phyloP scores from a whole-genome alignment of 2,113 vertebrate species.

The Zapornia atra region DNA sequence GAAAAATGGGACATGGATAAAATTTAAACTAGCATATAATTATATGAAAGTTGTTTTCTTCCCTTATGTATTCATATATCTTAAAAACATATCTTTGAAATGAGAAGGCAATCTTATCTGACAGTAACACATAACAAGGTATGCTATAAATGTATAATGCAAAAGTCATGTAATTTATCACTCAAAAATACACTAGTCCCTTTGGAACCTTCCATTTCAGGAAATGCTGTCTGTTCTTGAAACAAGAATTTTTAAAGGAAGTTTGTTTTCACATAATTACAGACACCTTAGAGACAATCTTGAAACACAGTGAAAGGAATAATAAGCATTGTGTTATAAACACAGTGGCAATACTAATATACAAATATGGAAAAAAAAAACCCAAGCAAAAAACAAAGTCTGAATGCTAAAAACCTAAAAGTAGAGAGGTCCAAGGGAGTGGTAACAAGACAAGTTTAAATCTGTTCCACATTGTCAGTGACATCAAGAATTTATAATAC shows the following conservation, averaged over 20 bases:
- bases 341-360: neutral
- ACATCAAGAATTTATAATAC: neutral
- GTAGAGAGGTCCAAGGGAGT: neutral
- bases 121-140: neutral
- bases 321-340: neutral
- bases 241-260: neutral
- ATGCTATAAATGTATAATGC: neutral
- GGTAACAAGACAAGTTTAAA: neutral
- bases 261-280: constrained; percentile 34
- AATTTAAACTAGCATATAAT: neutral
- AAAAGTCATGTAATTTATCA: constrained; percentile 28
- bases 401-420: neutral
- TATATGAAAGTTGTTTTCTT: neutral
- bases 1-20: neutral
- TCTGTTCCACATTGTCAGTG: neutral
- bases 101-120: constrained; percentile 41
- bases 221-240: neutral
- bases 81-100: neutral
- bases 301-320: neutral
- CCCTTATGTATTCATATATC: neutral
- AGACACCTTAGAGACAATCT: neutral
- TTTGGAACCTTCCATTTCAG: constrained; percentile 30
- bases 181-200: neutral
- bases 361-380: neutral
- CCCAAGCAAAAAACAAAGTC: neutral